Evolutionary conservation across 2,888 invertebrate genomes (phyloP).

Genomic region (Oscheius sp.): DNA sequence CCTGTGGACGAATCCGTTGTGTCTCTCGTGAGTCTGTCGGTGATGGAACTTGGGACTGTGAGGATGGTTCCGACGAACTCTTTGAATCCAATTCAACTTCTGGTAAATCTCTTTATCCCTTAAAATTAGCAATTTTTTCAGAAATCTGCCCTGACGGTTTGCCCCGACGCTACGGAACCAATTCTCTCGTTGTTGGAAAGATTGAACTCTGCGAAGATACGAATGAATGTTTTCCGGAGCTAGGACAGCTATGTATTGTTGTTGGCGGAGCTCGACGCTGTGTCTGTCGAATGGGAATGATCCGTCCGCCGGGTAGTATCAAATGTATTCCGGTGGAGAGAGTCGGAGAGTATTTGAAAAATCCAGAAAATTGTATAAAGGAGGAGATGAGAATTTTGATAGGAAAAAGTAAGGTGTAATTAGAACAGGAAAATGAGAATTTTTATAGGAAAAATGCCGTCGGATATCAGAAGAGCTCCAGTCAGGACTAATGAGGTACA

Average conservation of each 20-base stretch:
- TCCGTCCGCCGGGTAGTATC: constrained; percentile 63
- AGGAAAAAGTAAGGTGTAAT: background rate
- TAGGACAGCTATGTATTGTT: constrained; percentile 67
- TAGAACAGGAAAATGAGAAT: too few relatives aligned
- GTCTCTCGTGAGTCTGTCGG: constrained; percentile 70
- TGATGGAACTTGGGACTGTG: constrained; percentile 69
- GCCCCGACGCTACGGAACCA: constrained; percentile 33
- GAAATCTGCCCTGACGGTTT: constrained; percentile 35
- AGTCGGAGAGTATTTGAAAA: constrained; percentile 54
- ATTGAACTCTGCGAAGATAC: constrained; percentile 40
- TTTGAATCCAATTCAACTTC: background rate
- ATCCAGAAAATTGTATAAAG: constrained; percentile 54
- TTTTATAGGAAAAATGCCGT: background rate
- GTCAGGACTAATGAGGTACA: background rate
- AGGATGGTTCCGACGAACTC: constrained; percentile 56
- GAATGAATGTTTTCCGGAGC: constrained; percentile 51
- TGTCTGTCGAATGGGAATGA: constrained; percentile 66
- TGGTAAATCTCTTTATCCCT: background rate
- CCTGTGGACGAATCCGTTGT: constrained; percentile 73
- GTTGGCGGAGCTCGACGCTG: constrained; percentile 66
- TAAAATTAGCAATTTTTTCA: background rate
- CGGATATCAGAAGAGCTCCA: constrained; percentile 23
- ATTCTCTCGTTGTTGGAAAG: constrained; percentile 40
- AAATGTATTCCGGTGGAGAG: constrained; percentile 61
- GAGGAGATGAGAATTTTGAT: too few relatives aligned